Percentiles rank a stretch among this genome's conserved stretches.
phyloP scores from a whole-genome alignment of 53 echinoderm and acorn worm genomes.

The Paracentrotus lividus region DNA sequence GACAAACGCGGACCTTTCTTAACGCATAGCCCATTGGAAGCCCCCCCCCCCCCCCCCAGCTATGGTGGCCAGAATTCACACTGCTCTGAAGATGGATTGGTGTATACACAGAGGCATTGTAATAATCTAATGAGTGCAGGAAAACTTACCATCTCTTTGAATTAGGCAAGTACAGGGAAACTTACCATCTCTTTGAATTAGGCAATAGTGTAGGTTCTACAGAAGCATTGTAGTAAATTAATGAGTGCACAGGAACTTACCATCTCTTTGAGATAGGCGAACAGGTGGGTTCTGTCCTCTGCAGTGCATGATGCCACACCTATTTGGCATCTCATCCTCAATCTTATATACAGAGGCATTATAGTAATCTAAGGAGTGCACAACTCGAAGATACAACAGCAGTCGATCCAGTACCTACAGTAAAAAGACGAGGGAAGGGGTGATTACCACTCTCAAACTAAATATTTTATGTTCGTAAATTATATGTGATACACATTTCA shows the following conservation, averaged over 20 bases:
- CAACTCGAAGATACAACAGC: constrained; percentile 92
- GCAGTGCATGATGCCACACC: constrained; percentile 97
- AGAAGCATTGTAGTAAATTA: too few relatives aligned
- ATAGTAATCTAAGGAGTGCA: constrained; percentile 98
- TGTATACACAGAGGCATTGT: constrained; percentile 90
- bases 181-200: too few relatives aligned
- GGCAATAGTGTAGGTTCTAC: too few relatives aligned
- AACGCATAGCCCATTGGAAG: too few relatives aligned
- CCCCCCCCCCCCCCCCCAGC: too few relatives aligned
- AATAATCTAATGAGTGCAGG: constrained; percentile 97
- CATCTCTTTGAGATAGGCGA: constrained; percentile 89
- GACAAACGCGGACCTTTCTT: too few relatives aligned
- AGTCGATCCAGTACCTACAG: constrained; percentile 91
- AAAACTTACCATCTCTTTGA: too few relatives aligned
- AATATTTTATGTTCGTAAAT: too few relatives aligned
- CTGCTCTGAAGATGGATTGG: too few relatives aligned
- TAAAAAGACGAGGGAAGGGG: neutral
- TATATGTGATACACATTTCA: neutral
- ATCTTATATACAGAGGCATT: constrained; percentile 88
- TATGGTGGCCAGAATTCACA: too few relatives aligned
- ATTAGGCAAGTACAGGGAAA: too few relatives aligned
- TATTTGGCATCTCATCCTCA: constrained; percentile 99
- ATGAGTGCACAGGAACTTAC: constrained; percentile 69
- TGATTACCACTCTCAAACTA: too few relatives aligned
- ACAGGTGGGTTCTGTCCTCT: constrained; percentile 90